Evolutionary conservation across 2,113 vertebrate species (phyloP).

Genomic region (Oncorhynchus keta): DNA sequence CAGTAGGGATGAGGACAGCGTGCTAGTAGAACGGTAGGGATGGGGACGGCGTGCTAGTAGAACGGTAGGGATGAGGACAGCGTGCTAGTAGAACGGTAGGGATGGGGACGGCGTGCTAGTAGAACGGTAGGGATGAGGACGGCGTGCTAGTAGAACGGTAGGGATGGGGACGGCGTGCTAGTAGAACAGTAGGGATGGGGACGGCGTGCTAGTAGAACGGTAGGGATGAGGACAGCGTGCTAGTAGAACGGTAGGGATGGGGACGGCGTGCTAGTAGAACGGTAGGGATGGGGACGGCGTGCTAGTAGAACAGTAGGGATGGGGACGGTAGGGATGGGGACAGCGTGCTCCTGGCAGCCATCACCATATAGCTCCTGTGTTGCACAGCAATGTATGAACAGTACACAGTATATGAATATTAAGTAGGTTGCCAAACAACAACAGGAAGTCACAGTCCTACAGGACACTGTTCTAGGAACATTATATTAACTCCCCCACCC

Average conservation of each 20-base stretch:
- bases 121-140: background rate
- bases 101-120: constrained; percentile 6
- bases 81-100: background rate
- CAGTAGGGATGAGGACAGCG: background rate
- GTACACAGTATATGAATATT: constrained; percentile 53
- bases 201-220: background rate
- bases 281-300: background rate
- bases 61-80: background rate
- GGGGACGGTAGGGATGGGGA: background rate
- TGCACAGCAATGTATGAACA: constrained; percentile 29
- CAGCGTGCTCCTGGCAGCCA: constrained; percentile 29
- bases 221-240: background rate
- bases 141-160: background rate
- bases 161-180: constrained; percentile 1
- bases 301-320: background rate
- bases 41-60: constrained; percentile 1
- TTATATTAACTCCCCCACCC: constrained; percentile 34
- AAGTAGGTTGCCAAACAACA: constrained; percentile 46
- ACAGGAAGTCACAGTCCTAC: background rate
- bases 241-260: background rate
- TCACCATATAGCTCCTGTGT: constrained; percentile 37
- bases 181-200: background rate
- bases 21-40: background rate
- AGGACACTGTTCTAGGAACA: constrained; percentile 36
- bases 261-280: constrained; percentile 3